Percentiles rank a stretch among this genome's conserved stretches.
phyloP scores from a whole-genome alignment of 2,888 invertebrate species.

The Adelphocoris suturalis region DNA sequence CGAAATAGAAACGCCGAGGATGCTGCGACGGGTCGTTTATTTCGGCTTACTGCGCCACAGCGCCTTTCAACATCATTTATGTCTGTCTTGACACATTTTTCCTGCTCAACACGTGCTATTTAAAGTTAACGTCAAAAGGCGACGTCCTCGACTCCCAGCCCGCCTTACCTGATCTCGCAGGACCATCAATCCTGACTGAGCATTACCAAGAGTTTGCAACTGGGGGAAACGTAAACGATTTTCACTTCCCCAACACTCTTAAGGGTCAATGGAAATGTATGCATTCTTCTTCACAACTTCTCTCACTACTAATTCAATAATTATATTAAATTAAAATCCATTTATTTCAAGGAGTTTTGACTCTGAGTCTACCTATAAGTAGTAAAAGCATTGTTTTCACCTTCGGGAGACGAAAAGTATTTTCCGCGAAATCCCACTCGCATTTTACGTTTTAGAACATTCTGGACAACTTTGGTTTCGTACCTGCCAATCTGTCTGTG shows the following conservation, averaged over 20 bases:
- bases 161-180: background rate
- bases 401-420: no score
- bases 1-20: conserved; percentile 24
- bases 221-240: background rate
- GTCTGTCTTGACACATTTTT: conserved; percentile 43
- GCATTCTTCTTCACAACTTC: no score
- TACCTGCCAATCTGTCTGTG: no score
- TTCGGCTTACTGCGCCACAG: conserved; percentile 6
- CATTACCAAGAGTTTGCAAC: background rate
- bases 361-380: no score
- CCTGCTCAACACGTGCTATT: conserved; percentile 47
- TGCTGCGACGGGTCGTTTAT: conserved; percentile 26
- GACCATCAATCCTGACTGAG: conserved; percentile 32
- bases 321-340: no score
- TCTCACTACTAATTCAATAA: no score
- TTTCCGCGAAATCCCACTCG: no score
- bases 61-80: conserved; percentile 11
- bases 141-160: background rate
- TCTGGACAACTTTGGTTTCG: no score
- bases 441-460: no score
- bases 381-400: no score
- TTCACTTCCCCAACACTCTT: background rate
- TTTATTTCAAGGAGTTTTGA: no score
- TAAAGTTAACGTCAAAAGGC: conserved; percentile 42
- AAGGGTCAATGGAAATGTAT: no score